A percentile compares a stretch with the other conserved stretches of the same genome.
These are phyloP conservation scores for Deroplatys truncata DNA, from an alignment of 2,888 invertebrate genomes.

Conservation along the genomic window DNA sequence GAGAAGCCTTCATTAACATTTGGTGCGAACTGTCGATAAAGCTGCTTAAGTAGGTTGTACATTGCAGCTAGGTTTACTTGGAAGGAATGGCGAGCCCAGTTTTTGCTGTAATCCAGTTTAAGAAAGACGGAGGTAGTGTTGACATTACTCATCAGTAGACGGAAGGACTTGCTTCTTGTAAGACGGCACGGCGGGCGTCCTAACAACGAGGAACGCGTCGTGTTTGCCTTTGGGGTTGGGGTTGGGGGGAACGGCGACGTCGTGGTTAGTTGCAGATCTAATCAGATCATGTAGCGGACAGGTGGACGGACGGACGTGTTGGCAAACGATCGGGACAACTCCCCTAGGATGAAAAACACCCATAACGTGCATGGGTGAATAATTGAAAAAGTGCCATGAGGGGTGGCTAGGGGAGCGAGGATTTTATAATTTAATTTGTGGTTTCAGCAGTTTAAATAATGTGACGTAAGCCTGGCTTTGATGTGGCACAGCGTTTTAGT, in stretches of 20 bases:
- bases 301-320: background rate
- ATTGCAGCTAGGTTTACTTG: background rate
- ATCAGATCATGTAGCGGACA: conserved; percentile 1
- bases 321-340: background rate
- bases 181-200: background rate
- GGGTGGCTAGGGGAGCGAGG: background rate
- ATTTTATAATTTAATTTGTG: conserved; percentile 29
- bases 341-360: background rate
- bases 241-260: background rate
- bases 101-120: background rate
- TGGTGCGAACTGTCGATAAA: too few relatives aligned
- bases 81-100: background rate
- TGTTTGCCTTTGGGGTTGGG: background rate
- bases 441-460: conserved; percentile 15
- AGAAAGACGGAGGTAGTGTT: background rate
- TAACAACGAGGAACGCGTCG: background rate
- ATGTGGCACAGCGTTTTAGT: background rate
- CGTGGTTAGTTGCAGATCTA: conserved; percentile 7
- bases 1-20: too few relatives aligned
- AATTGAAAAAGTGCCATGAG: conserved; percentile 11
- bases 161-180: background rate
- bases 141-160: conserved; percentile 2
- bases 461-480: background rate
- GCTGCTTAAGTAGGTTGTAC: background rate
- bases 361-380: conserved; percentile 12